A percentile compares a stretch with the other conserved stretches of the same genome.
These are phyloP conservation scores for Epinotia bilunana DNA, from an alignment of 2,888 invertebrate genomes.

Conservation along the genomic window DNA sequence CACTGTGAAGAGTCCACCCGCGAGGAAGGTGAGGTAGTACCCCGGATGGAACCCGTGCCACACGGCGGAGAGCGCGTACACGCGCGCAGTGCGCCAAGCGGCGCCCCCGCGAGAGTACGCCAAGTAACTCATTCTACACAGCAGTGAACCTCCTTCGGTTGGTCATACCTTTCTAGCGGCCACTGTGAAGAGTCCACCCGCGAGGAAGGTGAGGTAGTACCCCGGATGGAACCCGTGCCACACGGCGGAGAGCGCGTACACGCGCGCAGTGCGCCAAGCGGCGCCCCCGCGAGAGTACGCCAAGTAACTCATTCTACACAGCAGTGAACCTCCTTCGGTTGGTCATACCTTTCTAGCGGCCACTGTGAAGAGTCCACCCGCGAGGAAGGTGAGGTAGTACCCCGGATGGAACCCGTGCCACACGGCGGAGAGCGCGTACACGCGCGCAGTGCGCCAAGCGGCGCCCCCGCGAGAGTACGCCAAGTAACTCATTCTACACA, in stretches of 20 bases:
- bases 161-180: slow-evolving; percentile 88
- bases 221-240: background rate
- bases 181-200: slow-evolving; percentile 90
- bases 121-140: slow-evolving; percentile 57
- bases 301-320: too few species aligned
- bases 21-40: slow-evolving; percentile 93
- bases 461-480: too few species aligned
- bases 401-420: slow-evolving; percentile 99
- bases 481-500: too few species aligned
- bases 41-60: slow-evolving; percentile 99
- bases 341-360: slow-evolving; percentile 86
- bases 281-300: too few species aligned
- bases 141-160: background rate
- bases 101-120: slow-evolving; percentile 94
- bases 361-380: slow-evolving; percentile 94
- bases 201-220: background rate
- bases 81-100: slow-evolving; percentile 89
- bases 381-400: slow-evolving; percentile 93
- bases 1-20: slow-evolving; percentile 94
- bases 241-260: slow-evolving; percentile 89
- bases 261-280: slow-evolving; percentile 59
- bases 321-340: too few species aligned
- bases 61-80: slow-evolving; percentile 94
- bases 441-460: slow-evolving; percentile 77
- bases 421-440: slow-evolving; percentile 94